Conservation (phyloP, 2,888 invertebrate species). For the Nezara viridula region DNA sequence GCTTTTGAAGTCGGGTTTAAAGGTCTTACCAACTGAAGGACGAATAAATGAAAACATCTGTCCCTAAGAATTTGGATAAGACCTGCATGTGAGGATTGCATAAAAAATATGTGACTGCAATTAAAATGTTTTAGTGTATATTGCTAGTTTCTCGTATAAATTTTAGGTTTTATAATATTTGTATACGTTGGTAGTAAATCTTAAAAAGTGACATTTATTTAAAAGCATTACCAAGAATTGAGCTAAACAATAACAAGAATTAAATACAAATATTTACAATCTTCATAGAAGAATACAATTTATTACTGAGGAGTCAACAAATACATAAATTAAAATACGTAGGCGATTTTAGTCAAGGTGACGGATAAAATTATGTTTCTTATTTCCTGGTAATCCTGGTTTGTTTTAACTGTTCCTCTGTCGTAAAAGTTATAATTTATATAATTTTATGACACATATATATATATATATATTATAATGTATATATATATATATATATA, state of each 20-base stretch:
- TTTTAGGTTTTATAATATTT: neutral
- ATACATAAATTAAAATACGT: constrained; percentile 2
- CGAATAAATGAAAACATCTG: neutral
- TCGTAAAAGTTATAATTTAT: neutral
- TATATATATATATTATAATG: no score
- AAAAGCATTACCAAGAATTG: neutral
- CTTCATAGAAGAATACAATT: neutral
- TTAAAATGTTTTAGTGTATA: neutral
- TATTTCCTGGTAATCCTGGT: neutral
- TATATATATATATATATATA: no score
- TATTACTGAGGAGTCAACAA: neutral
- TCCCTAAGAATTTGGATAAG: neutral
- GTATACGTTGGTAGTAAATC: neutral
- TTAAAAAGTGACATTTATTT: neutral
- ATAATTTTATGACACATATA: no score
- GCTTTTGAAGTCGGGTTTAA: neutral
- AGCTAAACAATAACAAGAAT: neutral
- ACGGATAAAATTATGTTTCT: neutral
- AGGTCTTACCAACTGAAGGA: neutral
- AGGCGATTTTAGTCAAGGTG: neutral
- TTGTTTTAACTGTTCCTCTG: neutral
- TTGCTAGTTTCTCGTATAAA: neutral
- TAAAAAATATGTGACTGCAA: neutral
- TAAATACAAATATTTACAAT: neutral
- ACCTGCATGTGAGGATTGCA: no score